A percentile compares a stretch with the other conserved stretches of the same genome.
Evolutionary conservation across 1,140 invertebrate genomes (phyloP).

Genomic region (Phocides pigmalion): DNA sequence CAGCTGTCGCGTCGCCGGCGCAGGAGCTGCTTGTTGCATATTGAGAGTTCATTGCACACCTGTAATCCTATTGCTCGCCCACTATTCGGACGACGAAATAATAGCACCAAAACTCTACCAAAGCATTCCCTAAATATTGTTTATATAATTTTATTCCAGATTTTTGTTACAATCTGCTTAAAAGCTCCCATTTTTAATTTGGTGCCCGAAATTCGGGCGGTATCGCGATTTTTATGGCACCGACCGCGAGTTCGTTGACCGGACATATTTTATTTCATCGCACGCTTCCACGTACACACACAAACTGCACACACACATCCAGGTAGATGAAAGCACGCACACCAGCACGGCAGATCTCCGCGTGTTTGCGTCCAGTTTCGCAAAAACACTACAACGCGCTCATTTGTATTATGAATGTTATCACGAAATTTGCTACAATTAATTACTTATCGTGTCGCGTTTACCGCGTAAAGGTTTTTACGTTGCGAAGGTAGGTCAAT

Average conservation of each 20-base stretch:
- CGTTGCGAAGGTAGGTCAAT: constrained; percentile 25
- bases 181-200: constrained; percentile 50
- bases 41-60: constrained; percentile 61
- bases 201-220: constrained; percentile 75
- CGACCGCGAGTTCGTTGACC: constrained; percentile 80
- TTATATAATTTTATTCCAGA: neutral
- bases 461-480: constrained; percentile 18
- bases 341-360: constrained; percentile 63
- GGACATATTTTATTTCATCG: constrained; percentile 84
- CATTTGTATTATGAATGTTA: constrained; percentile 72
- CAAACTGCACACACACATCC: constrained; percentile 62
- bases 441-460: constrained; percentile 60
- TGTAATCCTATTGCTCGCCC: constrained; percentile 52
- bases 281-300: constrained; percentile 81
- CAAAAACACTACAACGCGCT: constrained; percentile 76
- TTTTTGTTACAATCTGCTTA: constrained; percentile 13
- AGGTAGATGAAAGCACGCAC: constrained; percentile 63
- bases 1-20: constrained; percentile 42
- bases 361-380: constrained; percentile 75
- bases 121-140: constrained; percentile 1
- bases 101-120: neutral
- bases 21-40: constrained; percentile 52
- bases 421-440: constrained; percentile 62
- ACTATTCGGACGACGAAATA: constrained; percentile 29
- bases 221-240: constrained; percentile 83